Percentiles rank a stretch among this genome's conserved stretches.
Conservation (phyloP, 2,888 invertebrate genomes). For the Acrocyrtus sp. region DNA sequence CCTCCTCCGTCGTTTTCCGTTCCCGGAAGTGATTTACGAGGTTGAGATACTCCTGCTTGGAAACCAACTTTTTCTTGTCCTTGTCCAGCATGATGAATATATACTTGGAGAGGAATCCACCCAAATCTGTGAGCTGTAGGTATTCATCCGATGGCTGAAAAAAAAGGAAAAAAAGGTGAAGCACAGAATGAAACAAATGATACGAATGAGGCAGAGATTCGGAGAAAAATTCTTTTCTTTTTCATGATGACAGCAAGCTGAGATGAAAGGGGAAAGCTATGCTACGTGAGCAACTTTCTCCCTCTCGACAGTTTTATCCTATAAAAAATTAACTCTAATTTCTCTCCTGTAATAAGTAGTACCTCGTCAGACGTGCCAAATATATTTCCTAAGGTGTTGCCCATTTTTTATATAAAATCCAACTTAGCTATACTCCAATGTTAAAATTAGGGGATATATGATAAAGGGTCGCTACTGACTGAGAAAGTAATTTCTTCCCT, state of each 20-base stretch:
- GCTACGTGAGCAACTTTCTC: too few relatives aligned
- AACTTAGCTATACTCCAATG: too few relatives aligned
- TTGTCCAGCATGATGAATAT: slow-evolving; percentile 45
- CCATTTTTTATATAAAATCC: slow-evolving; percentile 11
- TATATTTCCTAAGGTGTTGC: slow-evolving; percentile 16
- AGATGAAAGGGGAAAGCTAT: too few relatives aligned
- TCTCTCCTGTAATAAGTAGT: slow-evolving; percentile 3
- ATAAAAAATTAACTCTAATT: slow-evolving; percentile 29
- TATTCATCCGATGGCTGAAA: slow-evolving; percentile 25
- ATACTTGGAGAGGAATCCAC: slow-evolving; percentile 32
- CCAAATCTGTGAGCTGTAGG: slow-evolving; percentile 41
- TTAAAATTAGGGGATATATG: too few relatives aligned
- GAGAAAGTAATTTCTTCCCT: too few relatives aligned
- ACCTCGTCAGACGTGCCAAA: slow-evolving; percentile 3
- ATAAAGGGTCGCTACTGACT: too few relatives aligned
- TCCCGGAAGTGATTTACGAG: slow-evolving; percentile 41
- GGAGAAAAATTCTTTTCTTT: too few relatives aligned
- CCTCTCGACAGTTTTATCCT: slow-evolving; percentile 10
- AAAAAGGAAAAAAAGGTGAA: slow-evolving; percentile 4
- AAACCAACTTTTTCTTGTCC: slow-evolving; percentile 31
- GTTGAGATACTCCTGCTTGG: slow-evolving; percentile 33
- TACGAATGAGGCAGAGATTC: too few relatives aligned
- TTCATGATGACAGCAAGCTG: too few relatives aligned
- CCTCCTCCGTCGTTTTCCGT: slow-evolving; percentile 38
- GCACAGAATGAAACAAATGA: too few relatives aligned